Evolutionary conservation across 2,888 invertebrate genomes (phyloP).

Genomic region (Hemithea aestivaria): DNA sequence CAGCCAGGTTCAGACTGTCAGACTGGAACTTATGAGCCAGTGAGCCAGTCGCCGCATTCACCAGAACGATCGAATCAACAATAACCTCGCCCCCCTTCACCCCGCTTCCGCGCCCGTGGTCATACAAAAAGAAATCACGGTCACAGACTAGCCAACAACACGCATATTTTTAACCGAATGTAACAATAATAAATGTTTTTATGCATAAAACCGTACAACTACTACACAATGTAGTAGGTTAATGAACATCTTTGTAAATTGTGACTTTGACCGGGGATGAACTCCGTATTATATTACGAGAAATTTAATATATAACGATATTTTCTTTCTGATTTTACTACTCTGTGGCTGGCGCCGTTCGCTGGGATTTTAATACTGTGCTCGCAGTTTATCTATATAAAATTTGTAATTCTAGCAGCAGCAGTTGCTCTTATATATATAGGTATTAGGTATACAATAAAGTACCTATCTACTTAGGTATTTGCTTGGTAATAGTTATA

Average conservation of each 20-base stretch:
- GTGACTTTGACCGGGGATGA: too few relatives aligned
- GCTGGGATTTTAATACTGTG: conserved; percentile 49
- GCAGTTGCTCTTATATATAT: too few relatives aligned
- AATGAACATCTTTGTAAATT: too few relatives aligned
- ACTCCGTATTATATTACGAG: background rate
- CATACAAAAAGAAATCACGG: conserved; percentile 34
- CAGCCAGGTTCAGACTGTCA: conserved; percentile 63
- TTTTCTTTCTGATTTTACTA: conserved; percentile 29
- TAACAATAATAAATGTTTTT: background rate
- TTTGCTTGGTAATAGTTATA: too few relatives aligned
- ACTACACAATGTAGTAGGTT: too few relatives aligned
- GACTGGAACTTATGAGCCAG: conserved; percentile 27
- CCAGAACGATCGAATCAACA: conserved; percentile 46
- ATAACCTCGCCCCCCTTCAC: conserved; percentile 29
- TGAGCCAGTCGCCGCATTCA: conserved; percentile 27
- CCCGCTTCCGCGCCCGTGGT: conserved; percentile 20
- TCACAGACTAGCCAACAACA: conserved; percentile 45
- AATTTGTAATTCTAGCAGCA: too few relatives aligned
- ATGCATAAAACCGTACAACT: too few relatives aligned
- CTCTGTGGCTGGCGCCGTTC: conserved; percentile 36
- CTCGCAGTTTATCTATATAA: conserved; percentile 1
- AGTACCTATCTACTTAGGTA: too few relatives aligned
- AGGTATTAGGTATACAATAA: too few relatives aligned
- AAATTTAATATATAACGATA: background rate
- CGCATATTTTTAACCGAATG: conserved; percentile 1